These are phyloP conservation scores for Melanchra persicariae DNA, from an alignment of 2,888 invertebrate species.

Conservation along the genomic window DNA sequence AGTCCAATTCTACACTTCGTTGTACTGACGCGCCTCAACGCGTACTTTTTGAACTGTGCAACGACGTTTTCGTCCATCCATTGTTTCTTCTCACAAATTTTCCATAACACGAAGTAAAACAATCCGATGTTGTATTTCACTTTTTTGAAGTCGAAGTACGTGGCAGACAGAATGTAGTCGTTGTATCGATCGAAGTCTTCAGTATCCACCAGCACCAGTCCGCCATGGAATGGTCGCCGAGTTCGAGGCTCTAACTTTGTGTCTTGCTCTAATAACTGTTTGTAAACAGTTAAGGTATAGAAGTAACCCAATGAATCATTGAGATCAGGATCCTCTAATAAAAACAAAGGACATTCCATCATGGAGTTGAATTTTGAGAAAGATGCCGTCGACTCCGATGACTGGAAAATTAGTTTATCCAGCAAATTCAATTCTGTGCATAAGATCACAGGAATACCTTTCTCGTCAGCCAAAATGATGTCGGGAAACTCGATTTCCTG, in stretches of 20 bases:
- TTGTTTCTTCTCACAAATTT: constrained; percentile 74
- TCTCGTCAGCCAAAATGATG: constrained; percentile 73
- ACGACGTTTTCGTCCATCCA: constrained; percentile 77
- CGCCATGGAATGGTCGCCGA: constrained; percentile 71
- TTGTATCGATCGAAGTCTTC: constrained; percentile 75
- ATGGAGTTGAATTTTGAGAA: constrained; percentile 69
- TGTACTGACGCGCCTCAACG: constrained; percentile 68
- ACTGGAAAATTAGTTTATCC: constrained; percentile 65
- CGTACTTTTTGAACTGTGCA: constrained; percentile 72
- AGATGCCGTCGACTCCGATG: neutral
- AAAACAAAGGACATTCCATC: constrained; percentile 74
- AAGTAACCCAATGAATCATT: constrained; percentile 75
- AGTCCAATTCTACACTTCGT: constrained; percentile 72
- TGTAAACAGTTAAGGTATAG: constrained; percentile 75
- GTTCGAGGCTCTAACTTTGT: constrained; percentile 73
- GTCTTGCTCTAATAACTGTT: constrained; percentile 66
- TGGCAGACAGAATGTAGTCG: constrained; percentile 75
- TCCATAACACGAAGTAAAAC: constrained; percentile 75
- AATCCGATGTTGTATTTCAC: constrained; percentile 72
- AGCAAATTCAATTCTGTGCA: constrained; percentile 69
- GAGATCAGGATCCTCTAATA: constrained; percentile 70
- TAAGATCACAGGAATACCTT: constrained; percentile 75
- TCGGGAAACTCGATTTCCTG: constrained; percentile 77
- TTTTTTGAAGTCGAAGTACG: constrained; percentile 74
- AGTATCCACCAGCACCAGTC: constrained; percentile 71